Conservation (phyloP, 2,797 vertebrate species). For the Todus mexicanus region DNA sequence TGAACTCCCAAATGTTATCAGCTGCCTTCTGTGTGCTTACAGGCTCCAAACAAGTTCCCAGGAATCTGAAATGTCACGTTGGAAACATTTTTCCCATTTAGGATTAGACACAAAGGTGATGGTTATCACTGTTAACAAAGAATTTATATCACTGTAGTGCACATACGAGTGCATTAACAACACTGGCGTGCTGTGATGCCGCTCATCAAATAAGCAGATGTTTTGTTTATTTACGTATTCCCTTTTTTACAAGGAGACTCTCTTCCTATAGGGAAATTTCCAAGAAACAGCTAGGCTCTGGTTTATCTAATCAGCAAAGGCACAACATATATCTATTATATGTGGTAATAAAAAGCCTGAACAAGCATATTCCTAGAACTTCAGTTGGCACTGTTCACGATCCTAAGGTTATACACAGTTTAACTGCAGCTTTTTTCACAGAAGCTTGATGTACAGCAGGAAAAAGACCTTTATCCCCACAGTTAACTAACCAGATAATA, state of each 20-base stretch:
- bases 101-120: background rate
- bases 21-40: background rate
- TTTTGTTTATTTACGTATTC: background rate
- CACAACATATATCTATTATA: background rate
- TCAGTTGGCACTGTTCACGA: background rate
- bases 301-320: background rate
- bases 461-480: slow-evolving; percentile 43
- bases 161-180: background rate
- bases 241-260: background rate
- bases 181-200: background rate
- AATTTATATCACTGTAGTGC: no score
- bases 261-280: background rate
- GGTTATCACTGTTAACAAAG: background rate
- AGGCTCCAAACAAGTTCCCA: background rate
- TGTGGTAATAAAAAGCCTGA: background rate
- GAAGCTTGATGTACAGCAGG: background rate
- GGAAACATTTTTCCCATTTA: background rate
- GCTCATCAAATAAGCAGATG: background rate
- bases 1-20: background rate
- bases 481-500: slow-evolving; percentile 27
- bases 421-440: slow-evolving; percentile 25
- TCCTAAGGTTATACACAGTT: slow-evolving; percentile 11
- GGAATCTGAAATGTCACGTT: background rate
- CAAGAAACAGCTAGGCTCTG: background rate
- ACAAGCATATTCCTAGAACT: slow-evolving; percentile 6